Evolutionary conservation across 1,140 invertebrate species (phyloP).

Genomic region (Neotoxoptera formosana): DNA sequence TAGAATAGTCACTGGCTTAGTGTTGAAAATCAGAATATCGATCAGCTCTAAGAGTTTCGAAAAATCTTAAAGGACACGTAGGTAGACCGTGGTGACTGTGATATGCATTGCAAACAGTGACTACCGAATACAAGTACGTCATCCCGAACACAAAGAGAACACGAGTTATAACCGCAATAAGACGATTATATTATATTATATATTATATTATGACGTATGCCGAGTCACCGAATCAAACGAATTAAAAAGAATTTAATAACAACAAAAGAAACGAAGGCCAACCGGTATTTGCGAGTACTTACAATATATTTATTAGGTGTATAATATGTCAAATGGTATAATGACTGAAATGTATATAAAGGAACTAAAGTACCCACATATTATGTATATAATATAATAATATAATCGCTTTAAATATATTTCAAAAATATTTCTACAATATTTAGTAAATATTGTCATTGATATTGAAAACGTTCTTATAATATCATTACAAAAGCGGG

Average conservation of each 20-base stretch:
- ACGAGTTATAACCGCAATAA: no score
- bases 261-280: background rate
- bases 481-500: background rate
- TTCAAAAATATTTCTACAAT: background rate
- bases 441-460: background rate
- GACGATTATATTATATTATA: no score
- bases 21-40: background rate
- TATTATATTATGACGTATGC: background rate
- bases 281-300: background rate
- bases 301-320: no score
- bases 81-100: background rate
- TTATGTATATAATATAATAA: no score
- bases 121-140: no score
- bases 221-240: background rate
- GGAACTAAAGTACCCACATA: background rate
- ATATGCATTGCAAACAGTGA: background rate
- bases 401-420: background rate
- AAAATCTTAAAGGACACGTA: background rate
- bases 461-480: background rate
- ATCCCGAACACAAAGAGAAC: no score
- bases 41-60: background rate
- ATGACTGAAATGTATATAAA: background rate
- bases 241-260: background rate
- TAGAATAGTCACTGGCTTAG: no score
- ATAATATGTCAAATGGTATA: background rate